A percentile compares a stretch with the other conserved stretches of the same genome.
Evolutionary conservation across 2,113 vertebrate genomes (phyloP).

Genomic region (Hemicordylus capensis): DNA sequence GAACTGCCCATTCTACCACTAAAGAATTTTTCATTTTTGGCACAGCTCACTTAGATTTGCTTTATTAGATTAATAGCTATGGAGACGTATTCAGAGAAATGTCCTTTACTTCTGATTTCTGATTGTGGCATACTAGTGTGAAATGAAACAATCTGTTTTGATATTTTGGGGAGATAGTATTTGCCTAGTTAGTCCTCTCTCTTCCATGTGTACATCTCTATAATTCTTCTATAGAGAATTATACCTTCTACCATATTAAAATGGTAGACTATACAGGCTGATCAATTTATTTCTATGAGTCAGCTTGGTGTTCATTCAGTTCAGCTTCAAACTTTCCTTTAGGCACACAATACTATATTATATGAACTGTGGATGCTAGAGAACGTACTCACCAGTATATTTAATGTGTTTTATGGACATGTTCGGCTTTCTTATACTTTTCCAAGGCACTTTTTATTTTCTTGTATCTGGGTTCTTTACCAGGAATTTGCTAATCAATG

Average conservation of each 20-base stretch:
- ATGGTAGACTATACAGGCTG: neutral
- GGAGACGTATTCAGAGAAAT: neutral
- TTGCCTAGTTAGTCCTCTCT: too few relatives aligned
- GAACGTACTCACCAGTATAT: neutral
- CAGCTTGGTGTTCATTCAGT: neutral
- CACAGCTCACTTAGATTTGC: neutral
- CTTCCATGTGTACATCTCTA: too few relatives aligned
- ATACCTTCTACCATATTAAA: too few relatives aligned
- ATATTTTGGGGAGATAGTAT: neutral
- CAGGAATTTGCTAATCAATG: slow-evolving; percentile 21
- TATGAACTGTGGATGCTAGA: neutral
- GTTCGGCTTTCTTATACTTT: neutral
- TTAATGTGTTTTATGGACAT: neutral
- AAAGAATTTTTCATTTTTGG: too few relatives aligned
- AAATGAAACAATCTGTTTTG: neutral
- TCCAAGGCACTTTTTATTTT: neutral
- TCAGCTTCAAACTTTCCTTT: neutral
- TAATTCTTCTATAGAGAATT: too few relatives aligned
- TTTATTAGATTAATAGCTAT: neutral
- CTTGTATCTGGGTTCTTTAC: neutral
- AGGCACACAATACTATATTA: neutral
- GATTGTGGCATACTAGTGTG: neutral
- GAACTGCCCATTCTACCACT: too few relatives aligned
- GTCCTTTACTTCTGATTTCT: neutral
- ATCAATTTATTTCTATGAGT: neutral